Conservation (phyloP, 2,113 vertebrate species). For the Capreolus pygargus region DNA sequence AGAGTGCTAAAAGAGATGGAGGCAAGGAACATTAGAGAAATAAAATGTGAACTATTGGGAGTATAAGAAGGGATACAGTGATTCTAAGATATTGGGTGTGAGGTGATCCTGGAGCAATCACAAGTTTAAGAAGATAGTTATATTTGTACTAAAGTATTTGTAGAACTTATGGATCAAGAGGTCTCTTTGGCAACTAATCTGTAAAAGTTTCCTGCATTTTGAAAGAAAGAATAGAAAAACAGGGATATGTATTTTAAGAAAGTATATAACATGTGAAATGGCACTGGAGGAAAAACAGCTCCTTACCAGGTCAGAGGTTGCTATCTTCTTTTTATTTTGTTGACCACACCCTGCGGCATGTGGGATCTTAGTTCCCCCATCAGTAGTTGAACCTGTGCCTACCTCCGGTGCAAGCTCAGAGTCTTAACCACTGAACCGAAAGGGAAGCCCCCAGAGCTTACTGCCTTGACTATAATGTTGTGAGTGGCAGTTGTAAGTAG, state of each 20-base stretch:
- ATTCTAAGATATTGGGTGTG: background rate
- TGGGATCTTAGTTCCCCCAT: background rate
- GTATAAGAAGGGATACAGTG: background rate
- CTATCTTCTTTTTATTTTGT: background rate
- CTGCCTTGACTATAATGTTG: background rate
- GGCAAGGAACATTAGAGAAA: background rate
- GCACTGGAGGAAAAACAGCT: background rate
- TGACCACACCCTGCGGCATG: background rate
- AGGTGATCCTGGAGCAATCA: conserved; percentile 24
- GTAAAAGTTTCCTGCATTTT: conserved; percentile 52
- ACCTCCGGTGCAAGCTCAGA: background rate
- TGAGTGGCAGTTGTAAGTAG: background rate
- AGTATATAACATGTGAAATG: conserved; percentile 28
- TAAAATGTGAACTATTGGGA: background rate
- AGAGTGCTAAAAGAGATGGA: background rate
- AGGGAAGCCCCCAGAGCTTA: background rate
- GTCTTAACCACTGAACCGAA: background rate
- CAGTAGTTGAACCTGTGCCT: background rate
- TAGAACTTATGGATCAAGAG: conserved; percentile 42
- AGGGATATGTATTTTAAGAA: conserved; percentile 45
- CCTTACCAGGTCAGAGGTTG: background rate
- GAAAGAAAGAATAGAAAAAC: conserved; percentile 54
- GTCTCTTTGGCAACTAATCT: conserved; percentile 45
- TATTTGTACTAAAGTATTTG: conserved; percentile 58
- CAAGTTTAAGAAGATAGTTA: conserved; percentile 40